Evolutionary conservation across 1,140 invertebrate species (phyloP).

Genomic region (Mesaphorura yosii): DNA sequence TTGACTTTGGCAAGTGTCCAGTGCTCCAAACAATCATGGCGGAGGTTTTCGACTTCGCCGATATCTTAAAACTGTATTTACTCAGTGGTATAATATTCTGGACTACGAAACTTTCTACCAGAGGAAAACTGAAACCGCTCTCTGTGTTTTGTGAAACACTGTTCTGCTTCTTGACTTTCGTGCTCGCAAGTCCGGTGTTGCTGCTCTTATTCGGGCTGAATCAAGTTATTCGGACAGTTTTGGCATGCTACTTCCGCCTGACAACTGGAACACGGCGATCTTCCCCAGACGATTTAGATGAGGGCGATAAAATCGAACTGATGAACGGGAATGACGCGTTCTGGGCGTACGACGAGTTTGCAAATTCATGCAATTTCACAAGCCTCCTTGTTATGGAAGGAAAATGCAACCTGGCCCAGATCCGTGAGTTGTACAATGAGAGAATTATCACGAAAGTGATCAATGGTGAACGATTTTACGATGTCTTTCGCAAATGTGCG

Average conservation of each 20-base stretch:
- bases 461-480: neutral
- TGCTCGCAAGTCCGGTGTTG: neutral
- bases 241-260: neutral
- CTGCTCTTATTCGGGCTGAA: neutral
- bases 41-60: no score
- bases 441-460: neutral
- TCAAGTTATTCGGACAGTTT: neutral
- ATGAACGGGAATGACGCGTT: slow-evolving; percentile 12
- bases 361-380: slow-evolving; percentile 11
- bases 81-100: no score
- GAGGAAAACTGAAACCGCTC: no score
- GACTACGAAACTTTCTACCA: no score
- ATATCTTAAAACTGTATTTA: no score
- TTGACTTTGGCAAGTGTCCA: no score
- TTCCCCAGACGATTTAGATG: no score
- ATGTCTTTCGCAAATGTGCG: neutral
- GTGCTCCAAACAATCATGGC: no score
- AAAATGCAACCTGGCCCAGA: neutral
- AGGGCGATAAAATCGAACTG: slow-evolving; percentile 3
- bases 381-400: slow-evolving; percentile 1
- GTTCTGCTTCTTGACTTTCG: neutral
- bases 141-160: no score
- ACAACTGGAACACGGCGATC: no score
- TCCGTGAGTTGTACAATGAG: neutral
- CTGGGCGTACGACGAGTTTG: slow-evolving; percentile 10